A percentile compares a stretch with the other conserved stretches of the same genome.
Evolutionary conservation across 35 echinoderm and acorn worm species (phyloP).

Genomic region (Amphiura filiformis): DNA sequence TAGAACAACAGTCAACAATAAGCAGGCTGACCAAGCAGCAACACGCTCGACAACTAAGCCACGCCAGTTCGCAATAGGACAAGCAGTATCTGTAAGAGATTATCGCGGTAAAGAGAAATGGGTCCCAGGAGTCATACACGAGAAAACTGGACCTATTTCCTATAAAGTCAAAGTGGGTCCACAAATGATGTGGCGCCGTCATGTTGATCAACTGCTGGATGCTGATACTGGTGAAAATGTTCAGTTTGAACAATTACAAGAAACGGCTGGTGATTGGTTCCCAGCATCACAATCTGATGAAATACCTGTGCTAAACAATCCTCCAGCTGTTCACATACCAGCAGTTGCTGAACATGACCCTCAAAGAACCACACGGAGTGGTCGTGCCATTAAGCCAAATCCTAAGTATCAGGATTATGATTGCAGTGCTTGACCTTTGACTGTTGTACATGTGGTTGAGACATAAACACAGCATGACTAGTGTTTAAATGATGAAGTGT

Average conservation of each 20-base stretch:
- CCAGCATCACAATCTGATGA: neutral
- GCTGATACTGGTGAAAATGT: neutral
- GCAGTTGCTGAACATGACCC: neutral
- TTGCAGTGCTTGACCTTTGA: too few relatives aligned
- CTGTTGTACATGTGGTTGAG: too few relatives aligned
- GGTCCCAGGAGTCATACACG: constrained; percentile 13
- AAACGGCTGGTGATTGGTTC: neutral
- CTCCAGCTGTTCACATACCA: neutral
- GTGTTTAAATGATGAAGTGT: too few relatives aligned
- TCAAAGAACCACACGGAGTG: neutral
- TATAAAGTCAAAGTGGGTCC: constrained; percentile 26
- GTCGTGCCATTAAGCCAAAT: neutral
- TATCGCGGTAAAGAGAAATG: constrained; percentile 23
- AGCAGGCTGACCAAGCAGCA: neutral
- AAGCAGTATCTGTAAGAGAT: constrained; percentile 20
- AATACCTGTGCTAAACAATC: neutral
- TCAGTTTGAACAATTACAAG: neutral
- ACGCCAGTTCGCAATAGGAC: neutral
- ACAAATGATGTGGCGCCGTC: constrained; percentile 24
- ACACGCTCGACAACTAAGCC: neutral
- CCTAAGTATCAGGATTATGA: neutral
- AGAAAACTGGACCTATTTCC: constrained; percentile 20
- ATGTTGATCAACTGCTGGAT: constrained; percentile 32
- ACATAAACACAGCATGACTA: too few relatives aligned
- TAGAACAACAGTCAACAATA: neutral